phyloP scores from a whole-genome alignment of 2,113 vertebrate species.

The Terrapene triunguis region DNA sequence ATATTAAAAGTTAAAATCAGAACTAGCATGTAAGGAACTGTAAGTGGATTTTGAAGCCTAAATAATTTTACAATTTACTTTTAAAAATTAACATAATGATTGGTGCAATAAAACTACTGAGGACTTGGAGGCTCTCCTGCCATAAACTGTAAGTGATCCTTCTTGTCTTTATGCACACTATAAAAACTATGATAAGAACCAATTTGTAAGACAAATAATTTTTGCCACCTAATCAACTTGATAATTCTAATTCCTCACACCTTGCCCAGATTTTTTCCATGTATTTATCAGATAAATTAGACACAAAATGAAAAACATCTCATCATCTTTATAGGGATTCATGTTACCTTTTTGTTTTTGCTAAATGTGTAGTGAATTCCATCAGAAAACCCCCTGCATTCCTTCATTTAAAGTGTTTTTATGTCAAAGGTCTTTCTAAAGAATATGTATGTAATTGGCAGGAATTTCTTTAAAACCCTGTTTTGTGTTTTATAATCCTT shows the following conservation, averaged over 20 bases:
- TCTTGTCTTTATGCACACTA: neutral
- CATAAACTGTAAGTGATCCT: neutral
- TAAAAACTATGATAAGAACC: neutral
- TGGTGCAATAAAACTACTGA: neutral
- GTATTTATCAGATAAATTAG: constrained; percentile 18
- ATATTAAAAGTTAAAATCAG: neutral
- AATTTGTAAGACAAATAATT: constrained; percentile 1
- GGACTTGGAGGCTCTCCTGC: neutral
- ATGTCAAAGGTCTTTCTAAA: neutral
- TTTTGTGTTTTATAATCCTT: neutral
- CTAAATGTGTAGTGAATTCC: neutral
- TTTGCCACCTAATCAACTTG: neutral
- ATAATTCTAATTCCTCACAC: neutral
- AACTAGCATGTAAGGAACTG: neutral
- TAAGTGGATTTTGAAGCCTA: neutral
- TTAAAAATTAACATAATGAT: neutral
- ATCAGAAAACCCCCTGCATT: neutral
- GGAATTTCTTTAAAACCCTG: neutral
- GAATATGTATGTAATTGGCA: neutral
- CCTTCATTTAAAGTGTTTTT: neutral
- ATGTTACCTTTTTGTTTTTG: neutral
- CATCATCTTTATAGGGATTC: neutral
- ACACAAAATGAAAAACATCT: neutral
- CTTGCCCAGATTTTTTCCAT: neutral
- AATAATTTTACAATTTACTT: neutral